phyloP scores from a whole-genome alignment of 2,797 vertebrate species.

The Decapterus maruadsi region DNA sequence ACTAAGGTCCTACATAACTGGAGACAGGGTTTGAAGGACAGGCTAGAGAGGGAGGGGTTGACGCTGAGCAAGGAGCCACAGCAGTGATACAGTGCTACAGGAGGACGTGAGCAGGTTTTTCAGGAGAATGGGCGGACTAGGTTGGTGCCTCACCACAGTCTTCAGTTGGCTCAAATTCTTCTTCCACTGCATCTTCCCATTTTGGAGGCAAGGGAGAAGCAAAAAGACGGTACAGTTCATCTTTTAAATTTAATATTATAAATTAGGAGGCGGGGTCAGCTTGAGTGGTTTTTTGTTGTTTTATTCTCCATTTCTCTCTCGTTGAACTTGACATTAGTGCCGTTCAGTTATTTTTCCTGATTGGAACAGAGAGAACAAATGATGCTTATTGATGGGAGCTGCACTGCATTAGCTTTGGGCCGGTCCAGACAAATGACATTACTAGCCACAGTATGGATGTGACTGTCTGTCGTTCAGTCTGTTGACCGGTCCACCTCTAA shows the following conservation, averaged over 20 bases:
- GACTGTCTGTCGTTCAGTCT: not conserved
- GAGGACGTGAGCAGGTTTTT: conserved; percentile 56
- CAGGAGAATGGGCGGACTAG: conserved; percentile 87
- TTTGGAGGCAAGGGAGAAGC: conserved; percentile 81
- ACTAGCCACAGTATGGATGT: not conserved
- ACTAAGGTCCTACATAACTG: not conserved
- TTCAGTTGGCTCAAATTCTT: conserved; percentile 91
- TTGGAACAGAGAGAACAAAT: not conserved
- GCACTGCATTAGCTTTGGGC: not conserved
- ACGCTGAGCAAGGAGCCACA: conserved; percentile 17
- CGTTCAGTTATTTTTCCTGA: not conserved
- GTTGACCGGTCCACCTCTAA: not conserved
- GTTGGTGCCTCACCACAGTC: conserved; percentile 90
- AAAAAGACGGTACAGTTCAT: conserved; percentile 88
- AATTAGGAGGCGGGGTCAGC: fast-evolving
- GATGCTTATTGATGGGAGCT: not conserved
- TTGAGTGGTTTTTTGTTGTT: not conserved
- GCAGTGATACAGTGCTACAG: conserved; percentile 9
- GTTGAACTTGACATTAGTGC: not conserved
- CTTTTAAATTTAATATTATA: not conserved
- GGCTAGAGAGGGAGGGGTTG: conserved; percentile 29
- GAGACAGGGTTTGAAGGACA: conserved; percentile 41
- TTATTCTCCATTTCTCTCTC: not conserved
- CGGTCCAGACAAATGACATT: no score
- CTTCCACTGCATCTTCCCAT: conserved; percentile 90